Base-by-base conservation (phyloP, 2,113 vertebrate species). In the Serranochromis macrocephalus region DNA sequence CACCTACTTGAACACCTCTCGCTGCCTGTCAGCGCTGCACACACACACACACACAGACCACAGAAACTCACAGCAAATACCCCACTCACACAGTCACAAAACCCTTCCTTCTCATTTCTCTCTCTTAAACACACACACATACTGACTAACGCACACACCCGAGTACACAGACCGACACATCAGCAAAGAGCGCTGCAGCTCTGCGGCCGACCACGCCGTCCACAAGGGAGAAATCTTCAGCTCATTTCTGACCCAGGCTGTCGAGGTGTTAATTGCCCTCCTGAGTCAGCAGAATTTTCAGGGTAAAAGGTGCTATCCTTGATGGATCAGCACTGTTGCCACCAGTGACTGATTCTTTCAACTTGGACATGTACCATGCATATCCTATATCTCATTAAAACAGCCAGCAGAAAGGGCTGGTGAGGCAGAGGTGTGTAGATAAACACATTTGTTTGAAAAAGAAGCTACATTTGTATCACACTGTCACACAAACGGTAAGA, bases 261-360 rank as follows among this genome's bases (percentile, higher is more conserved):
- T 94, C 92, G 96, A 96, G 95, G 97, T 97, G 96, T 96, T 98
- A 98, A 98, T 98, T 98, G 97, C 97, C 96, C 96, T 97, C 97
- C 96, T 96, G 97, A 96, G 97, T 96, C 96, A 96, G 96, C 97
- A 96, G 96, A 96, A 96, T 96, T 96, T 92, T 96, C 96, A 97
- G 97, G 96, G 96, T 97, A 95, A 97, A 97, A 97, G 97, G 95
- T 97, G 95, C 93, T 96, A 97, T 96, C 97, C 97, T 98, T 98
- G 98, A 97, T 97, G 97, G 96, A 97, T 97, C 97, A 97, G 97
- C 97, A 97, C 96, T 96, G 96, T 97, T 95, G 95, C 96, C 97
- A 97, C 95, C 96, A 96, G 96, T 96, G 97, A 97, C 96, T 95
- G 96, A 94, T 95, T 95, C 94, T 96, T 97, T 96, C 94, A 96